Evolutionary conservation across 2,797 vertebrate genomes (phyloP), one percentile per base, ranked within the genome.

Genomic region (Chromobotia macracanthus): DNA sequence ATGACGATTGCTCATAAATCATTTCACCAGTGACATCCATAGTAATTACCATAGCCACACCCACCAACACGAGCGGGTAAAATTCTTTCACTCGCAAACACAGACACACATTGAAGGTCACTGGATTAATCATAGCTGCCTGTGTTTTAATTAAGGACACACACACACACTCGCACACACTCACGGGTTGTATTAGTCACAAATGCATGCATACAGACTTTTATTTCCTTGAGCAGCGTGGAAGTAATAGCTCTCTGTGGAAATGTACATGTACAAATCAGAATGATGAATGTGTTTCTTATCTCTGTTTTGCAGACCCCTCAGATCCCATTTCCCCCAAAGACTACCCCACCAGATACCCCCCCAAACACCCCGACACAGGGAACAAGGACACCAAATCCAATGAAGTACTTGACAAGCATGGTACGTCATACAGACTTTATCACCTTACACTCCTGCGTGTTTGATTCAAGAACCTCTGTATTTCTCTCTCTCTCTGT

Each of bases 291-390:
- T 77, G 76, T 50, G 58, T 71, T 75, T 66, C 56, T 72, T 72
- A 69, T 76, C 82, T 90, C 72, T 89, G 84, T 90, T 80, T 88
- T 86, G 38, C 91, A 98, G 97, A 95, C 94, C 95, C 96, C 25
- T 92, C 94, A 86, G 96, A 95, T 16, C 92, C 95, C 9, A 88
- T 93, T 86, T 91, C 92, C 84, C 88, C 94, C 86, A 95, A 94
- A 93, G 93, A 94, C 88, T 92, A 92, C 41, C 95, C 97, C 76
- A 97, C 96, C 78, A 95, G 89, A 90, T 93, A 92, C 83, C 89
- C 94, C 0, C 95, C 97, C 44, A 95, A 95, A 81, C 90, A 95
- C 87, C 65, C 94, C 75, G 95, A 96, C 3, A 91, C 90, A 78
- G 94, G 92, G 0, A 92, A 90, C 79, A 97, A 96, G 88, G 95